Evolutionary conservation across 2,888 invertebrate genomes (phyloP).

Genomic region (Troilus luridus): DNA sequence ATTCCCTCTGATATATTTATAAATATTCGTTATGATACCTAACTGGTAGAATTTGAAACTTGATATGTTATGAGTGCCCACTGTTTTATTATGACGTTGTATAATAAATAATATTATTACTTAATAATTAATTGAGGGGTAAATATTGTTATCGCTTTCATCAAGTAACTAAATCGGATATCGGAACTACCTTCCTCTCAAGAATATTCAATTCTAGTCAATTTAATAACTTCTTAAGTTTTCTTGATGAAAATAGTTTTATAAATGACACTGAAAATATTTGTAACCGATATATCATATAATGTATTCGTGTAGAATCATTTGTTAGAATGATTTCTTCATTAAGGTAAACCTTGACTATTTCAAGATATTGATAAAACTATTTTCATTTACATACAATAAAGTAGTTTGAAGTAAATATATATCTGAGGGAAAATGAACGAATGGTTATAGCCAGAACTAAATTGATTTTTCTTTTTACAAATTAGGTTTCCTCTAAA

Average conservation of each 20-base stretch:
- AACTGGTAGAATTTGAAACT: neutral
- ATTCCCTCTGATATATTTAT: constrained; percentile 41
- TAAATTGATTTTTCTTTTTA: neutral
- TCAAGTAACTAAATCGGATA: neutral
- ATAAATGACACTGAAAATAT: constrained; percentile 33
- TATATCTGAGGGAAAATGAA: constrained; percentile 33
- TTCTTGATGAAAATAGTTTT: constrained; percentile 45
- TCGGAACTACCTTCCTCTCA: neutral
- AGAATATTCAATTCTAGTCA: constrained; percentile 43
- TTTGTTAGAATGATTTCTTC: constrained; percentile 5
- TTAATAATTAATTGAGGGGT: neutral
- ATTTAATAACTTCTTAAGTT: constrained; percentile 27
- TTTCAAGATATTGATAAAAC: constrained; percentile 37
- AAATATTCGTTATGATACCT: neutral
- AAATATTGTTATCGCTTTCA: neutral
- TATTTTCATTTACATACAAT: constrained; percentile 1
- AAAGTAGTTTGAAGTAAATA: neutral
- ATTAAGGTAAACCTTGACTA: neutral
- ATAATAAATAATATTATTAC: neutral
- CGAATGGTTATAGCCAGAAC: neutral
- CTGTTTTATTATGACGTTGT: neutral
- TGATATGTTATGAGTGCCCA: neutral
- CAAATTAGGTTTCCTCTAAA: neutral
- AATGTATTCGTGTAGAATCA: neutral
- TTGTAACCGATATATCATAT: neutral